phyloP scores from a whole-genome alignment of 64 coral and sea anemone species.

The Montipora efflorescens region DNA sequence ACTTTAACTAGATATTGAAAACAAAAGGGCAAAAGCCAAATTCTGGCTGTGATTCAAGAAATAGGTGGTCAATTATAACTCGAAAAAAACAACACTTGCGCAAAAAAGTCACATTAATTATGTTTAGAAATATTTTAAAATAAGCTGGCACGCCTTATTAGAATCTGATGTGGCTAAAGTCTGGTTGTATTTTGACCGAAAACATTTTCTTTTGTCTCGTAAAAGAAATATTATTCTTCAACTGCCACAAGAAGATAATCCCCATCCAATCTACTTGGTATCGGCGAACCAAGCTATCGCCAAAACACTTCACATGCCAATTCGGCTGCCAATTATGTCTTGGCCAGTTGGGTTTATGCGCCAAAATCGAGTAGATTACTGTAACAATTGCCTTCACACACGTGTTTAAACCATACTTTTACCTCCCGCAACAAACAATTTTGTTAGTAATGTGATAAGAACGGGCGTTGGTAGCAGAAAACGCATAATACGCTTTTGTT shows the following conservation, averaged over 20 bases:
- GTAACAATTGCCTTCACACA: background rate
- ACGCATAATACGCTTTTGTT: conserved; percentile 7
- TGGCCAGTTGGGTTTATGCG: background rate
- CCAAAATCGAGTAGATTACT: conserved; percentile 3
- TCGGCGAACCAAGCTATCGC: background rate
- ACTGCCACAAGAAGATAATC: conserved; percentile 22
- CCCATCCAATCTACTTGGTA: conserved; percentile 47
- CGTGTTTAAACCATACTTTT: background rate
- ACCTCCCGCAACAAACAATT: background rate
- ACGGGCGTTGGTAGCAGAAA: background rate
- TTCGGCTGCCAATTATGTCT: background rate
- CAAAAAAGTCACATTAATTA: background rate
- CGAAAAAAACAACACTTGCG: background rate
- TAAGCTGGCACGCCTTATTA: background rate
- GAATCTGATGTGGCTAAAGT: conserved; percentile 2
- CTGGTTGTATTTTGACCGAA: background rate
- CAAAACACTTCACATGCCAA: conserved; percentile 31
- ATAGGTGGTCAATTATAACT: background rate
- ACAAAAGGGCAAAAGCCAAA: background rate
- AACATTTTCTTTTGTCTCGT: background rate
- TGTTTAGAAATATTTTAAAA: background rate
- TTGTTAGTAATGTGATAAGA: background rate
- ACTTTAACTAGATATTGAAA: background rate
- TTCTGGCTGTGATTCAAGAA: background rate
- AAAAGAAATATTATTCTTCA: background rate